Evolutionary conservation across 2,797 vertebrate genomes (phyloP), one percentile per base, ranked within the genome.

Genomic region (Adrianichthys oophorus): DNA sequence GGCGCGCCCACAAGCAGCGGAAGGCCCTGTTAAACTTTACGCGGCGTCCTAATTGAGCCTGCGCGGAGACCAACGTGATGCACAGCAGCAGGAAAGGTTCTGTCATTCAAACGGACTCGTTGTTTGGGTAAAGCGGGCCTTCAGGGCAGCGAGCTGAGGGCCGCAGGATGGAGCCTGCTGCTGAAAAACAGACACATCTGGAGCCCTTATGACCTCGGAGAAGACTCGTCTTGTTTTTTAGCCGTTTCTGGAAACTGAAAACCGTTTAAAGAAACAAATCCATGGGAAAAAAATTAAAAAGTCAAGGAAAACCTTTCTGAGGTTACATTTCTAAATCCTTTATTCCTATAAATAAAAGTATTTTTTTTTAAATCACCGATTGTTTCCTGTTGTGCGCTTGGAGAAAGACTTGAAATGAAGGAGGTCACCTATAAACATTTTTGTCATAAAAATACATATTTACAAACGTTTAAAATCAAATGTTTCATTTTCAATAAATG

Each of bases 21-120:
- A 49, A 70, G 90, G 90, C 91, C 92, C 92, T 89, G 91, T 92
- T 92, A 89, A 90, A 91, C 93, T 93, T 94, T 65, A 74, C 92
- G 92, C 89, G 89, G 92, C 92, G 70, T 68, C 62, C 86, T 57
- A 56, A 65, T 59, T 91, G 92, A 90, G 91, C 82, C 90, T 90
- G 90, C 76, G 80, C 82, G 90, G 80, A 89, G 84, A 87, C 16
- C 90, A 91, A 17, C n/a, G 43, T 7, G 43, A n/a, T 44, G 42
- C 42, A 16, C 5, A 16, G 16, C 41, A 15, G 42, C 15, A 18
- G 43, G n/a, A 18, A 8, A 10, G 14, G 43, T 17, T 8, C 43
- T 18, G 43, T 18, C 45, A 41, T 19, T 58, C 56, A 58, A 23
- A 17, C 37, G 12, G 24, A 29, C 26, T 48, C 26, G 32, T 17